Base-by-base conservation (phyloP, 2,797 vertebrate genomes). In the Phrynocephalus vlangalii region DNA sequence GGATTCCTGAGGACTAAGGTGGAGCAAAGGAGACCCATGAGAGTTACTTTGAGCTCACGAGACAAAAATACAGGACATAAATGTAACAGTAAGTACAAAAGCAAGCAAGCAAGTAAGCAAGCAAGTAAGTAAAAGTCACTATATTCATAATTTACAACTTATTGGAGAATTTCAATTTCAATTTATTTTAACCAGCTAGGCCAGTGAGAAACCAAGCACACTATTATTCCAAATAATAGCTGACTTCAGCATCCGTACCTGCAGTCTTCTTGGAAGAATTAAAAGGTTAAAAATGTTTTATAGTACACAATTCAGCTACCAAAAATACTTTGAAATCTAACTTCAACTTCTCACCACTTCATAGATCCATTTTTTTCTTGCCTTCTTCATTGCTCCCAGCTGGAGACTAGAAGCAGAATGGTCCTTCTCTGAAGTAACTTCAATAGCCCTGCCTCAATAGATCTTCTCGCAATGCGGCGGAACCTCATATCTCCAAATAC, bases 401-500 rank as follows among this genome's bases (percentile, higher is more conserved):
- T 20, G 3, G 76, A 87, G 52, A 67, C 70, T 77, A 15, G 50
- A 77, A 82, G 82, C 5, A 24, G 16, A 89, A 88, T 13, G 0
- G 79, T 78, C 30, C 28, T 18, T 60, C 73, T 86, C 89, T 7
- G 83, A 1, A 2, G 67, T 0, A 2, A 79, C 84, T 78, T 56
- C 88, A 52, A 1, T 1, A 26, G 78, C 5, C 50, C 89, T 72
- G 71, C 8, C 0, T 63, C 60, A 63, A 63, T 16, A 63, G 60
- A 15, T 0, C 79, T 77, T 11, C 84, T 89, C 76, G 15, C 92
- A 80, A 94, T 76, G 28, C 73, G 92, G 93, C 1, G n/a, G 83
- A 86, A 80, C 91, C 84, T 93, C 73, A 3, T 48, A 88, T 88
- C 28, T 13, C 75, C 0, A 75, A 86, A 76, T 91, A 94, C 92